phyloP scores from a whole-genome alignment of 2,113 vertebrate species.

The Ctenodactylus gundi region DNA sequence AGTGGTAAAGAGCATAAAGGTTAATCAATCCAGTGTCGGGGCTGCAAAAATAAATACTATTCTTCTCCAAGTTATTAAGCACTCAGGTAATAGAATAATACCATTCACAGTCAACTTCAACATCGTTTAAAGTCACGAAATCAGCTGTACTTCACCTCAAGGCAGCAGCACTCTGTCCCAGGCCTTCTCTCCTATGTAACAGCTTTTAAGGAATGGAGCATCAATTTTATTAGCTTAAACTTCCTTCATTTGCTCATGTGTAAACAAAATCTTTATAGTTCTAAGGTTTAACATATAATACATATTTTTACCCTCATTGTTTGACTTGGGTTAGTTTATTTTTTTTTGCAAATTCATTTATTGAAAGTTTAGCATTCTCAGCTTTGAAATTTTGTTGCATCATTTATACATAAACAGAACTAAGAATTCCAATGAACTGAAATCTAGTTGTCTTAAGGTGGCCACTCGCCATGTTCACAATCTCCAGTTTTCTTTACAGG shows the following conservation, averaged over 20 bases:
- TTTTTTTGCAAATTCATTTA: not conserved
- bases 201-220: not conserved
- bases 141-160: not conserved
- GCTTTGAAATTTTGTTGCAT: not conserved
- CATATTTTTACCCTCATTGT: not conserved
- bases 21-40: not conserved
- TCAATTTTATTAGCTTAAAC: not conserved
- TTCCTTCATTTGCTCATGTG: not conserved
- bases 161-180: not conserved
- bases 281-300: not conserved
- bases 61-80: not conserved
- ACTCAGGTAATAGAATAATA: not conserved
- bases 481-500: not conserved
- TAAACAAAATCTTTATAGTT: not conserved
- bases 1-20: not conserved
- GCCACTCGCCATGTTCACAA: not conserved
- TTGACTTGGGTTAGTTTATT: not conserved
- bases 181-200: rapidly evolving
- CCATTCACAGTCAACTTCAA: not conserved
- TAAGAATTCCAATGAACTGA: conserved; percentile 19
- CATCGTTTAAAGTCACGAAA: not conserved
- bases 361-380: conserved; percentile 21
- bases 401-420: conserved; percentile 30
- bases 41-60: not conserved
- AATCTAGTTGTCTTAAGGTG: not conserved